A percentile compares a stretch with the other conserved stretches of the same genome.
phyloP scores from a whole-genome alignment of 2,888 invertebrate species.

The Serrognathus titanus region DNA sequence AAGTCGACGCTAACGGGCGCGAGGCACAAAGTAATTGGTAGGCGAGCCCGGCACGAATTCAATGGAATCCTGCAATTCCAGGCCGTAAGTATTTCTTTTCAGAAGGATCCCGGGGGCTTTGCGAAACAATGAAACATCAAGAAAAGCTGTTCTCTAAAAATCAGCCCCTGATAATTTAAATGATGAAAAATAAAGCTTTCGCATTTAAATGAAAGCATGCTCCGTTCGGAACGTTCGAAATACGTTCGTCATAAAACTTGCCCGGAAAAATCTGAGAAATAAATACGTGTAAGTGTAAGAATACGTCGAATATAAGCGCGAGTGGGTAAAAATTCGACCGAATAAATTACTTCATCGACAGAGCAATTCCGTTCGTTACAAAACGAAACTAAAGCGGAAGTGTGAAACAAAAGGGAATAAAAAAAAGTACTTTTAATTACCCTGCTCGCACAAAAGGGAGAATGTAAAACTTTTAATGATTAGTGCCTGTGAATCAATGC shows the following conservation, averaged over 20 bases:
- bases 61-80: conserved; percentile 29
- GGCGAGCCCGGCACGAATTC: conserved; percentile 22
- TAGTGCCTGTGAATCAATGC: too few relatives aligned
- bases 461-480: too few relatives aligned
- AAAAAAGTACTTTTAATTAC: too few relatives aligned
- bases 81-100: conserved; percentile 29
- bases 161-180: conserved; percentile 29
- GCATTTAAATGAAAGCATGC: conserved; percentile 22
- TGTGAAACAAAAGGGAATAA: too few relatives aligned
- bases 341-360: too few relatives aligned
- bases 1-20: conserved; percentile 23
- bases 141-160: conserved; percentile 20
- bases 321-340: too few relatives aligned
- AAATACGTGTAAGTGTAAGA: neutral
- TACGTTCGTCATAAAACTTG: neutral
- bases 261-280: too few relatives aligned
- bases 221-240: conserved; percentile 3
- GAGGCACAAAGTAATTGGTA: conserved; percentile 29
- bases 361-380: too few relatives aligned
- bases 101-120: conserved; percentile 25
- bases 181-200: conserved; percentile 31
- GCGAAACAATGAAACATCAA: conserved; percentile 31
- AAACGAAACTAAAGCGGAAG: too few relatives aligned
- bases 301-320: too few relatives aligned
- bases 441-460: too few relatives aligned